phyloP scores from a whole-genome alignment of 2,797 vertebrate species.

The Gymnocypris eckloni region DNA sequence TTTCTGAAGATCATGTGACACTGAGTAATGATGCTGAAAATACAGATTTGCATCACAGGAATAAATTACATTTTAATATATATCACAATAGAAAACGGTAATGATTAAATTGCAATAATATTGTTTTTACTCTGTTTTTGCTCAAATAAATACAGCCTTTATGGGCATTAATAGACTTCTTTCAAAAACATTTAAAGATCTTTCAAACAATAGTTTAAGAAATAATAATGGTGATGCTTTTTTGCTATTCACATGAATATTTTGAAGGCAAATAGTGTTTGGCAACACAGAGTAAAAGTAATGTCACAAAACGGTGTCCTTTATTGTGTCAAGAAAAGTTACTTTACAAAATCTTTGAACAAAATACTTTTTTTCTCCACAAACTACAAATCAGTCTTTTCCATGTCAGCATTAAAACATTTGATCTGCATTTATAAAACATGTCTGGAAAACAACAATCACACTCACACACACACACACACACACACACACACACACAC shows the following conservation, averaged over 20 bases:
- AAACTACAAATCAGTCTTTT: constrained; percentile 86
- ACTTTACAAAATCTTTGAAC: constrained; percentile 86
- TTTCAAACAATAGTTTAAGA: neutral
- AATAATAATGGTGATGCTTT: neutral
- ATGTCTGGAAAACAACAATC: constrained; percentile 75
- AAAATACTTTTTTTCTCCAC: constrained; percentile 82
- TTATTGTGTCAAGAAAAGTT: constrained; percentile 85
- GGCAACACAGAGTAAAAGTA: neutral
- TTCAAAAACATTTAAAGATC: neutral
- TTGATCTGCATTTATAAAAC: constrained; percentile 92
- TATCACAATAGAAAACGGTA: neutral
- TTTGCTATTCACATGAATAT: neutral
- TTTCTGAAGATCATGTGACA: neutral
- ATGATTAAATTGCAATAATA: neutral
- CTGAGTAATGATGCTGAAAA: neutral
- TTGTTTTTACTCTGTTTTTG: neutral
- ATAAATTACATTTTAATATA: neutral
- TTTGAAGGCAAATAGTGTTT: neutral
- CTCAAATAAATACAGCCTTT: neutral
- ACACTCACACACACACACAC: constrained; percentile 63
- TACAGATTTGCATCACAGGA: neutral
- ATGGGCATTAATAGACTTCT: neutral
- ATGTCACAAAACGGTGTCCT: constrained; percentile 56
- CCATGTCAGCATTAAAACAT: constrained; percentile 69
- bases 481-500: constrained; percentile 51